Conservation (phyloP, 2,113 vertebrate species). For the Hyla sarda region DNA sequence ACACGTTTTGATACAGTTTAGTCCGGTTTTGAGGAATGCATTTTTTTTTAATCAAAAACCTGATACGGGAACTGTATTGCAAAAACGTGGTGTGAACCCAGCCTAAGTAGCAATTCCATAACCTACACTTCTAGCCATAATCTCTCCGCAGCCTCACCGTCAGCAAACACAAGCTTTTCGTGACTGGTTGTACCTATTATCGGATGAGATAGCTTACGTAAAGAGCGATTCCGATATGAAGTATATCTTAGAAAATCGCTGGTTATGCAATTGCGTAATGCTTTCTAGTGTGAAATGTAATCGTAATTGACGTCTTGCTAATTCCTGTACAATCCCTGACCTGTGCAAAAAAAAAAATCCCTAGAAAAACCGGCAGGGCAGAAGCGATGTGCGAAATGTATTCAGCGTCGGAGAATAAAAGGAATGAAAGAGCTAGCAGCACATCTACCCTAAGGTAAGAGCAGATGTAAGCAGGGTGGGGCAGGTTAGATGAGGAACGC, state of each 20-base stretch:
- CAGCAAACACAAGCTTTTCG: not conserved
- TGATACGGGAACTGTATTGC: too few relatives aligned
- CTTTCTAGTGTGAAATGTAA: not conserved
- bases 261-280: not conserved
- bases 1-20: too few relatives aligned
- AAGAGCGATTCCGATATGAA: not conserved
- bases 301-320: not conserved
- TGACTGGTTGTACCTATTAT: not conserved
- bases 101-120: not conserved
- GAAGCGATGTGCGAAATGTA: not conserved
- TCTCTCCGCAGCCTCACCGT: not conserved
- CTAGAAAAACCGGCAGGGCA: not conserved
- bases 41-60: too few relatives aligned
- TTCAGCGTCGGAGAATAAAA: not conserved
- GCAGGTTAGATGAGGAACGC: slow-evolving; percentile 24
- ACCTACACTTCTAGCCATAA: not conserved
- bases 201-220: not conserved
- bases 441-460: not conserved
- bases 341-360: not conserved
- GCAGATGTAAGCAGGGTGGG: slow-evolving; percentile 41
- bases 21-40: too few relatives aligned
- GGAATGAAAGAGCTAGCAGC: not conserved
- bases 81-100: too few relatives aligned
- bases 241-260: not conserved
- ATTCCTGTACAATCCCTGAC: not conserved